Conservation (phyloP, 2,113 vertebrate genomes). For the Actinemys pallida region DNA sequence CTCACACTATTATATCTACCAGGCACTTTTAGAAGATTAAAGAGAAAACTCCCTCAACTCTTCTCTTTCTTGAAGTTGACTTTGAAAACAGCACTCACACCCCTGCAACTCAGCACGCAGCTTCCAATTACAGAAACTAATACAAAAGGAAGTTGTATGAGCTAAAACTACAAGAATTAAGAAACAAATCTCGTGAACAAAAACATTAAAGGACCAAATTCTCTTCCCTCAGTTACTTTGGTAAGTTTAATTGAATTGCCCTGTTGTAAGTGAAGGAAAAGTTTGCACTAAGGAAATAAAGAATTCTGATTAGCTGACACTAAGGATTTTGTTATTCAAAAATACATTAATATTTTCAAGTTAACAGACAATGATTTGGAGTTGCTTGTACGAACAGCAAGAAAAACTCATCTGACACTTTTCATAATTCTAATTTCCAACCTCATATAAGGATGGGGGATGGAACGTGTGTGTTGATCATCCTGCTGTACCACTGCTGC, state of each 20-base stretch:
- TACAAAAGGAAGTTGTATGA: not conserved
- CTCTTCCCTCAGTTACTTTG: not conserved
- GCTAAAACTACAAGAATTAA: accelerated
- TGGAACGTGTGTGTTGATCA: not conserved
- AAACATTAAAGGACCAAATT: not conserved
- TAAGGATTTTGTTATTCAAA: not conserved
- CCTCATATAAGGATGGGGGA: not conserved
- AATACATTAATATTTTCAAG: not conserved
- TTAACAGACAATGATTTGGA: not conserved
- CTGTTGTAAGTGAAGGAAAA: not conserved
- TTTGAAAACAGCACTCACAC: not conserved
- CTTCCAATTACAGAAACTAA: not conserved
- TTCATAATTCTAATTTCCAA: not conserved
- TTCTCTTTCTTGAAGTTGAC: not conserved
- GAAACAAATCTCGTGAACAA: not conserved
- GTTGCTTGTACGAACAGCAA: not conserved
- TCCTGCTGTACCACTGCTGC: not conserved
- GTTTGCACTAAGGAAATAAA: not conserved
- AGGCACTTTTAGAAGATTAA: not conserved
- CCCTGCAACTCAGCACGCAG: not conserved
- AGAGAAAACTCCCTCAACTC: not conserved
- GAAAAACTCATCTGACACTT: not conserved
- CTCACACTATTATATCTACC: accelerated
- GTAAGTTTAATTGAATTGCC: not conserved
- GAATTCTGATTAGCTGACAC: not conserved